Evolutionary conservation across 1,140 invertebrate genomes (phyloP).

Genomic region (Aphaenogaster rudis): DNA sequence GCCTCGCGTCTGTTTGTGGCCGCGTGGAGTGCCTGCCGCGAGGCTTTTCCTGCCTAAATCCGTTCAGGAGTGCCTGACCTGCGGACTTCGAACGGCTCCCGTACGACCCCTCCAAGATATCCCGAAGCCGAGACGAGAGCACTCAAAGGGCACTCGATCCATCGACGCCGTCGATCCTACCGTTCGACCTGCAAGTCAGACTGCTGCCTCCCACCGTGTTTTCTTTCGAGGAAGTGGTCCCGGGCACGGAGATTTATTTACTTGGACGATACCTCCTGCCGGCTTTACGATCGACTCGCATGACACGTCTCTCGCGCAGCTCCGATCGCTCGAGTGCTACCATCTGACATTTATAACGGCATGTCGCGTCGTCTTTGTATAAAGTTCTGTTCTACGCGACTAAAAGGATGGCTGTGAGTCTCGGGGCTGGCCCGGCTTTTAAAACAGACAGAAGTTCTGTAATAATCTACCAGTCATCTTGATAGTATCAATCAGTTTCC

Average conservation of each 20-base stretch:
- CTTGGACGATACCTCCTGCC: constrained; percentile 65
- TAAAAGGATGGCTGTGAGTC: constrained; percentile 11
- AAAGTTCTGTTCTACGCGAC: constrained; percentile 37
- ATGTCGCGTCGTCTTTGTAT: constrained; percentile 43
- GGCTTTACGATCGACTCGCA: constrained; percentile 62
- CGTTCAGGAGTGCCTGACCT: constrained; percentile 61
- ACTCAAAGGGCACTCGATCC: constrained; percentile 73
- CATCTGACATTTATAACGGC: constrained; percentile 62
- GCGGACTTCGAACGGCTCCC: constrained; percentile 56
- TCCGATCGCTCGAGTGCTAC: constrained; percentile 60
- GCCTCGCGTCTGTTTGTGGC: constrained; percentile 62
- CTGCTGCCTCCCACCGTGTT: constrained; percentile 62
- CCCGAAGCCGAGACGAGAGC: constrained; percentile 44
- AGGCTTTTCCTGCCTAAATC: constrained; percentile 71
- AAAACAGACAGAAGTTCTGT: constrained; percentile 14
- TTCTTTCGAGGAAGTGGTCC: constrained; percentile 61
- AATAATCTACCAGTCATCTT: background rate
- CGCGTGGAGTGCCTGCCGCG: constrained; percentile 32
- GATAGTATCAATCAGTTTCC: background rate
- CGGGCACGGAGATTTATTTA: constrained; percentile 57
- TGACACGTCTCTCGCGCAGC: constrained; percentile 55
- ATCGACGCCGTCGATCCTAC: constrained; percentile 69
- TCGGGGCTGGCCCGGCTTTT: background rate
- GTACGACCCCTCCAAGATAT: constrained; percentile 60
- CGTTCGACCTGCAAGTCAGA: constrained; percentile 67